Conservation (phyloP, 2,888 invertebrate genomes). For the Danaus chrysippus region DNA sequence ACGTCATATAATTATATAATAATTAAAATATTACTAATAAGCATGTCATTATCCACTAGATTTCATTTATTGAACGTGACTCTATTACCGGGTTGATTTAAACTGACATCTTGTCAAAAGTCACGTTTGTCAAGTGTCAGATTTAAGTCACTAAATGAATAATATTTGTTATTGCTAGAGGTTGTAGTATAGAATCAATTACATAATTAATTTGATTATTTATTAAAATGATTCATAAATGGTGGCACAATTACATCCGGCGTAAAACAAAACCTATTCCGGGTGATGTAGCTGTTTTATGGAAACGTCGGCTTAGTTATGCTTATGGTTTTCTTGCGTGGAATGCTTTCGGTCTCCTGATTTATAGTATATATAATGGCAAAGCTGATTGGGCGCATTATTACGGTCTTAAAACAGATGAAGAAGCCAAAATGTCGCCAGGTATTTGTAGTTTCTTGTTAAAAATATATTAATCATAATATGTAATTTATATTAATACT, state of each 20-base stretch:
- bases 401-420: slow-evolving; percentile 81
- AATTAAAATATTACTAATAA: too few relatives aligned
- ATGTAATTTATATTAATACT: too few relatives aligned
- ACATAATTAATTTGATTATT: slow-evolving; percentile 19
- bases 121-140: background rate
- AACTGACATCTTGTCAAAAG: background rate
- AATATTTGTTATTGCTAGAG: background rate
- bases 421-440: slow-evolving; percentile 77
- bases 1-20: too few relatives aligned
- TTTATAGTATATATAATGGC: slow-evolving; percentile 79
- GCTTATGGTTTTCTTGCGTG: slow-evolving; percentile 83
- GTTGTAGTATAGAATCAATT: background rate
- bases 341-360: slow-evolving; percentile 84
- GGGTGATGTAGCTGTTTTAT: slow-evolving; percentile 71
- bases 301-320: slow-evolving; percentile 82
- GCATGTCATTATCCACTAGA: too few relatives aligned
- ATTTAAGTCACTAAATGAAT: background rate
- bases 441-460: slow-evolving; percentile 54
- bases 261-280: slow-evolving; percentile 66
- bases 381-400: slow-evolving; percentile 84
- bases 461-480: slow-evolving; percentile 1
- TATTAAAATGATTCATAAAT: slow-evolving; percentile 54
- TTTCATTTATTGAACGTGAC: too few relatives aligned
- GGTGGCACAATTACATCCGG: slow-evolving; percentile 67
- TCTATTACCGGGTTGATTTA: background rate